These are phyloP conservation scores for Tamandua tetradactyla DNA, from an alignment of 2,797 vertebrate species.

Conservation along the genomic window DNA sequence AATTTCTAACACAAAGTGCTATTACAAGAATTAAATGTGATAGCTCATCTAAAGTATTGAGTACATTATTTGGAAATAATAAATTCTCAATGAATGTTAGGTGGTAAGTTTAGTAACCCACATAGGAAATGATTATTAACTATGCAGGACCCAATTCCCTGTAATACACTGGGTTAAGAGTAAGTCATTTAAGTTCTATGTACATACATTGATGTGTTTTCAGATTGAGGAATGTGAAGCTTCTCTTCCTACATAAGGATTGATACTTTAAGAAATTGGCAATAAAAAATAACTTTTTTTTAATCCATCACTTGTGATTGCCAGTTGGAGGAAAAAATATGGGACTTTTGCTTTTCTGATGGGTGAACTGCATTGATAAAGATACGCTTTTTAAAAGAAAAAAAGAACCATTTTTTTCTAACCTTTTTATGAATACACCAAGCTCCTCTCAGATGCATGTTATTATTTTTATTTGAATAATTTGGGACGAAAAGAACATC, in stretches of 20 bases:
- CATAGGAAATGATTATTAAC: not conserved
- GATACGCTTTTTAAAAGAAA: not conserved
- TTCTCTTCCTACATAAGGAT: not conserved
- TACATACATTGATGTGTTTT: not conserved
- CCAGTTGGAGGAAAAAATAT: not conserved
- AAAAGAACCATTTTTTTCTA: not conserved
- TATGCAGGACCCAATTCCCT: not conserved
- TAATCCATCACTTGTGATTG: not conserved
- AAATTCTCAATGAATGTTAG: not conserved
- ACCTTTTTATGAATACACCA: not conserved
- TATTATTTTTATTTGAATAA: conserved; percentile 46
- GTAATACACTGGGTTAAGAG: not conserved
- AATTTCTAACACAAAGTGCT: not conserved
- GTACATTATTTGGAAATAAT: not conserved
- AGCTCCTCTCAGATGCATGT: not conserved
- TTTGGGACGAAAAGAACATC: conserved; percentile 40
- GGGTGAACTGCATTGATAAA: not conserved
- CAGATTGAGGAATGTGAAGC: not conserved
- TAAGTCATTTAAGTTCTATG: not conserved
- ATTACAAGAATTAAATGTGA: not conserved
- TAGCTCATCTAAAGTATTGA: not conserved
- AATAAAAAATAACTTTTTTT: not conserved
- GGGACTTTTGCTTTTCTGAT: not conserved
- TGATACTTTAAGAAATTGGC: not conserved
- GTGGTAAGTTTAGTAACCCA: not conserved